Base-by-base conservation (phyloP, 2,113 vertebrate genomes). In the Tor tambroides region DNA sequence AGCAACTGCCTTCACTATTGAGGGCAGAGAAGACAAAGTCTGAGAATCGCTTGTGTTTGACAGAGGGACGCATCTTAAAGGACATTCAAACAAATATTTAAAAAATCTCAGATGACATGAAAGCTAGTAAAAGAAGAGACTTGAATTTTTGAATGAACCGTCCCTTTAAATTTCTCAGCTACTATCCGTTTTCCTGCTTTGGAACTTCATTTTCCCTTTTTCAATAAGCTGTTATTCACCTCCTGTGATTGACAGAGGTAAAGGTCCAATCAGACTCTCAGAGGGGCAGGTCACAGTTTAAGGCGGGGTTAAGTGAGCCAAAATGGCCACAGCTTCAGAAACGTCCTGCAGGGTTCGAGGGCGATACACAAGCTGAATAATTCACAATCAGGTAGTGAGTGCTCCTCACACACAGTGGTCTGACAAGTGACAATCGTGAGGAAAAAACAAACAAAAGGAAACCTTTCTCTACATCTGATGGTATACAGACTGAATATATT, bases 311-410 rank as follows among this genome's bases (percentile, higher is more conserved):
- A 6, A 67, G 35, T 10, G 80, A 81, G 59, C 46, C 61, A 83
- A 71, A 51, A 83, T 65, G 56, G 79, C 54, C 59, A 17, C 7
- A 12, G 56, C 14, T 59, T 59, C 23, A 81, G 28, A 69, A 83
- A 46, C 0, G 32, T 43, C n/a, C 35, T 79, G 17, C 49, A 79
- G 77, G 77, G 54, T 80, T 35, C 5, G 15, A 81, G 15, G 56
- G 35, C 7, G 35, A 81, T 43, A 63, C 35, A 15, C n/a, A 81
- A 51, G 63, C 26, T 19, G 14, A 71, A 51, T 8, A 51, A 69
- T 83, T 71, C 80, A 83, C 80, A 83, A 71, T 83, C 61, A 71
- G 80, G 61, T 65, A 67, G 80, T 49, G 38, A 83, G 41, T 32
- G 80, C 43, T 83, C 8, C 80, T 80, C 21, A 63, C 23, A 54